Conservation (phyloP, 2,113 vertebrate species). For the Myiozetetes cayanensis region DNA sequence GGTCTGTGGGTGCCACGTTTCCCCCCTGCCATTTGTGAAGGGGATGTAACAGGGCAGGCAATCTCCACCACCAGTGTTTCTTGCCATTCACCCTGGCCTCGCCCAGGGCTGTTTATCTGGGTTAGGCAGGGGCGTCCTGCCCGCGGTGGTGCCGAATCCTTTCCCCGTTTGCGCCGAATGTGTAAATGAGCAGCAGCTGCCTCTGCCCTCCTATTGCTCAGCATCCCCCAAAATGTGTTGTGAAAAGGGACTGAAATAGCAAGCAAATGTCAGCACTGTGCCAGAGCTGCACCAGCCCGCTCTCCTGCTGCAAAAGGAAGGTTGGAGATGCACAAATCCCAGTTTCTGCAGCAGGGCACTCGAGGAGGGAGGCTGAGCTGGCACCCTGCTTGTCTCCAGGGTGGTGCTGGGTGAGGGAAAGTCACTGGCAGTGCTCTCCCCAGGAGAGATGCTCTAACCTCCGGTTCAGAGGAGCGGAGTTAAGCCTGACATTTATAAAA, state of each 20-base stretch:
- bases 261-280: neutral
- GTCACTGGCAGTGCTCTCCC: neutral
- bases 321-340: neutral
- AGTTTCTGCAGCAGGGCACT: fast-evolving
- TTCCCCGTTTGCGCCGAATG: neutral
- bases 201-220: slow-evolving; percentile 43
- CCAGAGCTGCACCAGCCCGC: neutral
- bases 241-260: slow-evolving; percentile 1
- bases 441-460: neutral
- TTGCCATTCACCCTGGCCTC: neutral
- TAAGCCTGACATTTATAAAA: neutral
- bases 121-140: neutral
- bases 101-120: neutral
- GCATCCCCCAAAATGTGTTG: neutral
- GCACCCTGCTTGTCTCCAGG: neutral
- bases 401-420: neutral
- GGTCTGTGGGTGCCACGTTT: neutral
- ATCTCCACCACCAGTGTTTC: neutral
- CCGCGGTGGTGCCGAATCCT: neutral
- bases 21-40: neutral
- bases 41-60: neutral
- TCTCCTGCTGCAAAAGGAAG: neutral
- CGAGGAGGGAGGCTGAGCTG: neutral
- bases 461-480: neutral
- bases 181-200: slow-evolving; percentile 37